Evolutionary conservation across 92 coral and sea anemone genomes (phyloP).

Genomic region (Porites evermanni): DNA sequence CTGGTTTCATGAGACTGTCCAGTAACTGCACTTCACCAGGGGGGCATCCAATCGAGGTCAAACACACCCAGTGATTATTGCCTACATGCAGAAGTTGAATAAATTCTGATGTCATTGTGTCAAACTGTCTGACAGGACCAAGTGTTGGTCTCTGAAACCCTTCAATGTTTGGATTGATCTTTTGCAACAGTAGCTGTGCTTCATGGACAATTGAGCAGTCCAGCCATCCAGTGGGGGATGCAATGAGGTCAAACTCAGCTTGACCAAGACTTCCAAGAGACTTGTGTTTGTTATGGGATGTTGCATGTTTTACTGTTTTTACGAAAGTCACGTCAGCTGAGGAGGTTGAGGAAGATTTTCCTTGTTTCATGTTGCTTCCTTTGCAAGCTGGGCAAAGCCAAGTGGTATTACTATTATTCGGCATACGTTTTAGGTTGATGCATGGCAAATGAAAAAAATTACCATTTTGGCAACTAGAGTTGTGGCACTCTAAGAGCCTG

Average conservation of each 20-base stretch:
- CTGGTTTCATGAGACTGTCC: conserved; percentile 19
- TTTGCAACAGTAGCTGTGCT: conserved; percentile 54
- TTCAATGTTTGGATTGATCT: conserved; percentile 37
- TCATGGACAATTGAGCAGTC: conserved; percentile 64
- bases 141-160: conserved; percentile 48
- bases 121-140: too few relatives aligned
- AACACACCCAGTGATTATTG: conserved; percentile 52
- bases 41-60: conserved; percentile 57
- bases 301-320: neutral
- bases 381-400: conserved; percentile 55
- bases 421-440: conserved; percentile 21
- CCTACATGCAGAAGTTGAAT: conserved; percentile 29
- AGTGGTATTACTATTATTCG: conserved; percentile 2
- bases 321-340: neutral
- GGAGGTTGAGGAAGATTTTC: neutral
- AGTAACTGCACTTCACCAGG: conserved; percentile 45
- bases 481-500: conserved; percentile 58
- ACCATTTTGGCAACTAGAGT: conserved; percentile 45
- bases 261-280: conserved; percentile 6
- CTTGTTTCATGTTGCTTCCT: conserved; percentile 19
- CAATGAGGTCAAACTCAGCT: conserved; percentile 30
- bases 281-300: conserved; percentile 10
- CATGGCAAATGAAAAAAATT: conserved; percentile 65
- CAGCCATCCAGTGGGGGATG: conserved; percentile 67
- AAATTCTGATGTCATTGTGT: conserved; percentile 38